Evolutionary conservation across 2,888 invertebrate species (phyloP).

Genomic region (Lepetodrilus schrolli): DNA sequence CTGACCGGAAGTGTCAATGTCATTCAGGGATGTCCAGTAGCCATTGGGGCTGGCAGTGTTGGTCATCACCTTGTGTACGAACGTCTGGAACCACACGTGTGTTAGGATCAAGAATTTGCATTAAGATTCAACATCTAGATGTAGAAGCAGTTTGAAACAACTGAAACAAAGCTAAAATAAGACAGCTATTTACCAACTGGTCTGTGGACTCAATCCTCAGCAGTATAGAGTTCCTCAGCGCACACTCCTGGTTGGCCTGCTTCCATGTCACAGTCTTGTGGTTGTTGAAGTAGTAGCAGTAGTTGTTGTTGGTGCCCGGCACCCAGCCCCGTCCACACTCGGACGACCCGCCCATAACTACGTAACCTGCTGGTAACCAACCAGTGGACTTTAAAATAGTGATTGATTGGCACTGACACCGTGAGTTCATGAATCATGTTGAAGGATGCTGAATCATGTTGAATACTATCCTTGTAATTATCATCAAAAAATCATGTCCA

Average conservation of each 20-base stretch:
- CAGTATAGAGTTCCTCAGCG: constrained; percentile 42
- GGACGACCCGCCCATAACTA: no score
- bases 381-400: no score
- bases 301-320: constrained; percentile 44
- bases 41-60: not conserved
- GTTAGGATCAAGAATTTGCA: no score
- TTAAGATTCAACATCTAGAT: no score
- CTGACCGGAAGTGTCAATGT: constrained; percentile 39
- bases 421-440: no score
- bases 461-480: no score
- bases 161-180: no score
- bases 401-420: no score
- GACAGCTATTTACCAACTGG: constrained; percentile 43
- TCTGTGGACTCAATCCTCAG: constrained; percentile 40
- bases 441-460: no score
- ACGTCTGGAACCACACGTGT: not conserved
- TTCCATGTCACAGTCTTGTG: constrained; percentile 43
- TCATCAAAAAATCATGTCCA: no score
- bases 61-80: not conserved
- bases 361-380: no score
- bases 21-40: constrained; percentile 47
- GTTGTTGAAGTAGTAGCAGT: constrained; percentile 51
- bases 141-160: no score
- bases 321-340: constrained; percentile 43
- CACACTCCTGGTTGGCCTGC: constrained; percentile 49